Evolutionary conservation across 2,113 vertebrate species (phyloP).

Genomic region (Peromyscus maniculatus): DNA sequence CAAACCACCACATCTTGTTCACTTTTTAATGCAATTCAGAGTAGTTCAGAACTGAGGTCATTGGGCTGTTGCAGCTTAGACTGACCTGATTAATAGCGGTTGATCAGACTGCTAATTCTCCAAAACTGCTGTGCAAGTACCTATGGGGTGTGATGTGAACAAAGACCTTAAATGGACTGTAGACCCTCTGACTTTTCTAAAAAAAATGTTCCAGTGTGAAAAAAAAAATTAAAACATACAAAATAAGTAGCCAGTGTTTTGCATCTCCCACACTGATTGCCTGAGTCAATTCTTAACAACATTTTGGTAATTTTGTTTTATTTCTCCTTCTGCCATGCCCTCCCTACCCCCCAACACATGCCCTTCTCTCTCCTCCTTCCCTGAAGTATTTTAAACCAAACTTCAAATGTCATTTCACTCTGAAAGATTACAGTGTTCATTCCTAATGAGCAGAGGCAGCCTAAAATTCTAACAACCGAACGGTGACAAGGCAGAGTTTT

Average conservation of each 20-base stretch:
- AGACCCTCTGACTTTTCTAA: neutral
- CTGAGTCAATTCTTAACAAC: neutral
- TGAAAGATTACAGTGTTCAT: neutral
- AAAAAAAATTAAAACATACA: neutral
- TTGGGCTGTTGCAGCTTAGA: neutral
- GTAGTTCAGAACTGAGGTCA: neutral
- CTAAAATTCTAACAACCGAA: constrained; percentile 14
- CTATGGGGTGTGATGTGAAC: neutral
- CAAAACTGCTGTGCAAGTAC: neutral
- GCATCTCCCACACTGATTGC: neutral
- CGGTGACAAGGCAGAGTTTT: neutral
- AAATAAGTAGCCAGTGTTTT: neutral
- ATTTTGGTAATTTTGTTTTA: neutral
- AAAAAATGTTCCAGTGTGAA: neutral
- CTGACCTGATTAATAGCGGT: neutral
- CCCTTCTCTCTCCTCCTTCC: neutral
- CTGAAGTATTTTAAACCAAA: constrained; percentile 50
- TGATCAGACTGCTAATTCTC: neutral
- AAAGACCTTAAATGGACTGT: neutral
- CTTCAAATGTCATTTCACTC: neutral
- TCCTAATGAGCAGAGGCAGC: neutral
- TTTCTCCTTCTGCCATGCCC: neutral
- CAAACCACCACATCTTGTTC: neutral
- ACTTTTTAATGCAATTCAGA: neutral
- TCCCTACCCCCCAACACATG: too few relatives aligned